A percentile compares a stretch with the other conserved stretches of the same genome.
These are phyloP conservation scores for Amphipyra berbera DNA, from an alignment of 2,888 invertebrate species.

Conservation along the genomic window DNA sequence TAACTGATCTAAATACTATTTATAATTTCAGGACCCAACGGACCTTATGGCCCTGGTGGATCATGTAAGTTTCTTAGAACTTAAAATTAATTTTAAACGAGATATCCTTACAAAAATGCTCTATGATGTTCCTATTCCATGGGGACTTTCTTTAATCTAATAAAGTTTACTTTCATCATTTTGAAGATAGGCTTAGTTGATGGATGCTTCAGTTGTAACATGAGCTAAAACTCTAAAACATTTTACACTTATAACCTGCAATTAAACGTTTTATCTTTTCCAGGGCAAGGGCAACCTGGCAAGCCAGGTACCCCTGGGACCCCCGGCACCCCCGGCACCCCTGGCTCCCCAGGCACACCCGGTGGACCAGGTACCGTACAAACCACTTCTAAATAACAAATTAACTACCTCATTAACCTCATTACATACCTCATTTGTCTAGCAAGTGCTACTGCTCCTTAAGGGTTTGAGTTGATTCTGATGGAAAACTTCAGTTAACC, in stretches of 20 bases:
- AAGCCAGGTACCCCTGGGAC: slow-evolving; percentile 58
- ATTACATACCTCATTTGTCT: too few species aligned
- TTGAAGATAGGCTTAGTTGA: too few species aligned
- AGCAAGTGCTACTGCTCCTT: too few species aligned
- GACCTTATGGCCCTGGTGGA: slow-evolving; percentile 61
- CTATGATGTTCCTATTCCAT: too few species aligned
- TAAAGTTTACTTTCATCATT: too few species aligned
- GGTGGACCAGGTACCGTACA: slow-evolving; percentile 60
- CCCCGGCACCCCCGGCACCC: slow-evolving; percentile 63
- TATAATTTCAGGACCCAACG: slow-evolving; percentile 51
- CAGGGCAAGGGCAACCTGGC: slow-evolving; percentile 61
- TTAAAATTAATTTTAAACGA: background rate
- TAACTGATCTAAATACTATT: background rate
- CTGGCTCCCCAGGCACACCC: slow-evolving; percentile 59
- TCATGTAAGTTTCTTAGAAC: slow-evolving; percentile 42
- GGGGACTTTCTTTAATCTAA: too few species aligned
- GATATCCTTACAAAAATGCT: background rate
- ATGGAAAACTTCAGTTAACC: too few species aligned
- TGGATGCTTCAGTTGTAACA: too few species aligned
- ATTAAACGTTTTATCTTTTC: slow-evolving; percentile 8
- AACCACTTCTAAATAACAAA: background rate
- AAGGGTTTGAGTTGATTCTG: too few species aligned
- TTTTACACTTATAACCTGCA: background rate
- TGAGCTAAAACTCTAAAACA: too few species aligned
- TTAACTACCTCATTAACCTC: too few species aligned